A percentile compares a stretch with the other conserved stretches of the same genome.
Evolutionary conservation across 1,140 invertebrate genomes (phyloP).

Genomic region (Laupala kohalensis): DNA sequence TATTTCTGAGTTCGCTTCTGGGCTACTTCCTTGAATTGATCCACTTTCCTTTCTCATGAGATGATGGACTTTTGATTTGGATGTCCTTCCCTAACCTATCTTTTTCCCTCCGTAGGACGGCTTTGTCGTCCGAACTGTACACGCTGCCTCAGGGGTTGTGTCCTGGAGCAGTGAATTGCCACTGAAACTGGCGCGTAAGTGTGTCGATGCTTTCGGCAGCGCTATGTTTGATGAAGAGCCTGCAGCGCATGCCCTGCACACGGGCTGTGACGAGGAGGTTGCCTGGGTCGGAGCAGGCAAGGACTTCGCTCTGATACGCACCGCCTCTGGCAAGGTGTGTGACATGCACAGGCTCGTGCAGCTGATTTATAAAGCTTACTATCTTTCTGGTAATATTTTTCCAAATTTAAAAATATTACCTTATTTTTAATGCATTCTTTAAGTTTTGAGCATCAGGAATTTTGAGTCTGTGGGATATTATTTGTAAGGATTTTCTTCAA

Average conservation of each 20-base stretch:
- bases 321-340: conserved; percentile 57
- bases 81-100: background rate
- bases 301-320: conserved; percentile 70
- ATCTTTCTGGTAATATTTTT: background rate
- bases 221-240: conserved; percentile 55
- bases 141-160: conserved; percentile 45
- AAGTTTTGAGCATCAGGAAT: background rate
- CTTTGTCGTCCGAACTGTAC: conserved; percentile 66
- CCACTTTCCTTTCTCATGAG: background rate
- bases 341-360: background rate
- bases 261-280: conserved; percentile 55
- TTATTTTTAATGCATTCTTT: background rate
- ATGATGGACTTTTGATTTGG: background rate
- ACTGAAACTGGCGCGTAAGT: conserved; percentile 64
- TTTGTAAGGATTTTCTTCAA: too few relatives aligned
- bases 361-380: background rate
- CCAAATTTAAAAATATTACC: background rate
- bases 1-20: background rate
- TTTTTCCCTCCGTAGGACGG: conserved; percentile 48
- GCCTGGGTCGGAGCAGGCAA: conserved; percentile 56
- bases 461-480: background rate
- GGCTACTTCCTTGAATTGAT: background rate
- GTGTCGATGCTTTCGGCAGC: conserved; percentile 60
- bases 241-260: conserved; percentile 31
- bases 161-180: conserved; percentile 51